A percentile compares a stretch with the other conserved stretches of the same genome.
Evolutionary conservation across 1,140 invertebrate genomes (phyloP).

Genomic region (Drosophila baimaii): DNA sequence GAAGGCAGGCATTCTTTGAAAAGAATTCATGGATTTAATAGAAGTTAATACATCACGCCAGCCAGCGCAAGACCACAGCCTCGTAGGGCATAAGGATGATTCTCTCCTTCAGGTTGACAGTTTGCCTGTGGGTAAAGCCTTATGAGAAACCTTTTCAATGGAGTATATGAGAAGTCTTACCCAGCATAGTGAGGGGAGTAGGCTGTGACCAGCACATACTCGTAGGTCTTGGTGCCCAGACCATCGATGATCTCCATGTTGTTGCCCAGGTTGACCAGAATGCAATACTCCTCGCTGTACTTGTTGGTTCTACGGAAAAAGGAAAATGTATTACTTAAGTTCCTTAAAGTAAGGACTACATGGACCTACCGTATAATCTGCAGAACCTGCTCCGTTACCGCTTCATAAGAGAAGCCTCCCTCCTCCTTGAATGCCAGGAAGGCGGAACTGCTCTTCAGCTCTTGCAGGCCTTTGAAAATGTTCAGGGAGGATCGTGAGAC

Average conservation of each 20-base stretch:
- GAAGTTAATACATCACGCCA: slow-evolving; percentile 30
- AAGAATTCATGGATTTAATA: slow-evolving; percentile 9
- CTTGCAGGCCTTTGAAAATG: slow-evolving; percentile 72
- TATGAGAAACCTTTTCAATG: not conserved
- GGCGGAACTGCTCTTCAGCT: slow-evolving; percentile 66
- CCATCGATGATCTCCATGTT: slow-evolving; percentile 48
- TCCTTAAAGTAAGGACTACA: rapidly evolving
- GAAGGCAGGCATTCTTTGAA: slow-evolving; percentile 7
- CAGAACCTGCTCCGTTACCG: slow-evolving; percentile 68
- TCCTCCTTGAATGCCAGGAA: slow-evolving; percentile 66
- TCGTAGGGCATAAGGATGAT: slow-evolving; percentile 77
- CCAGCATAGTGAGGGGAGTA: slow-evolving; percentile 62
- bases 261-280: slow-evolving; percentile 76
- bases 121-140: slow-evolving; percentile 43
- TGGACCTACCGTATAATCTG: slow-evolving; percentile 69
- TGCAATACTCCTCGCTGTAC: slow-evolving; percentile 69
- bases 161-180: slow-evolving; percentile 28
- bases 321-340: not conserved
- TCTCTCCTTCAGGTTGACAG: slow-evolving; percentile 44
- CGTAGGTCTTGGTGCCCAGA: slow-evolving; percentile 57
- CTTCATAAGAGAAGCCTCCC: slow-evolving; percentile 72
- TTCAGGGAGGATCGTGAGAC: slow-evolving; percentile 71
- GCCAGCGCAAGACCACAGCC: slow-evolving; percentile 73
- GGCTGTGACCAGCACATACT: slow-evolving; percentile 65
- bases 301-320: slow-evolving; percentile 45